Base-by-base conservation (phyloP, 2,113 vertebrate genomes). In the Varanus komodoensis region DNA sequence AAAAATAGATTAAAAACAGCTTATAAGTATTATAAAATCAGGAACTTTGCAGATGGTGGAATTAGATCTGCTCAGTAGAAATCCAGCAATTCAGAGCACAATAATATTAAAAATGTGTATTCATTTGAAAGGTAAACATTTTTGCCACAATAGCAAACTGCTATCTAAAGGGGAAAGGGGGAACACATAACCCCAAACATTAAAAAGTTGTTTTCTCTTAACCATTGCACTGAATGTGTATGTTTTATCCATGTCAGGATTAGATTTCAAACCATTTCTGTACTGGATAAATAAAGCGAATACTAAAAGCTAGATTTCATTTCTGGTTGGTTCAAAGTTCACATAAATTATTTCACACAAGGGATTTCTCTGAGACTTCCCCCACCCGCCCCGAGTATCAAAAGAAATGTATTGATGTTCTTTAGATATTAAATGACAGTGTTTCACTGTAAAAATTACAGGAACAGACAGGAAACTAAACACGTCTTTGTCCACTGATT, bases 1-100 rank as follows among this genome's bases (percentile, higher is more conserved):
- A 98, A 98, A 98, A 98, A 98, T 97, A 98, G 97, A 98, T 98
- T 98, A 98, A 97, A 97, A 97, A 96, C 97, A 98, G 97, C 97
- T 98, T 98, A 98, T 95, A 98, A 97, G 97, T 97, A 97, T 97
- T 98, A 98, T 96, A 97, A 98, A 98, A 97, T 96, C 96, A 95
- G 96, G 97, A 97, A 98, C 97, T 97, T 98, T 97, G 94, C 97
- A 97, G 97, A 98, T 97, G 97, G 97, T 80, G 95, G 97, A 96
- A 97, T 97, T 97, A 97, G 94, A 96, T 94, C 94, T 87, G 91
- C 96, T 93, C 97, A 96, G 96, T 96, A 88, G 95, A 96, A 97
- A 96, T 95, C 95, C 95, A 96, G 96, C 96, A 95, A 95, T 92
- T 93, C 92, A 2, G 94, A 96, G 93, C 94, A 97, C 96, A 97